These are phyloP conservation scores for Lepidocolaptes lacrymiger DNA, from an alignment of 2,797 vertebrate genomes.

Conservation along the genomic window DNA sequence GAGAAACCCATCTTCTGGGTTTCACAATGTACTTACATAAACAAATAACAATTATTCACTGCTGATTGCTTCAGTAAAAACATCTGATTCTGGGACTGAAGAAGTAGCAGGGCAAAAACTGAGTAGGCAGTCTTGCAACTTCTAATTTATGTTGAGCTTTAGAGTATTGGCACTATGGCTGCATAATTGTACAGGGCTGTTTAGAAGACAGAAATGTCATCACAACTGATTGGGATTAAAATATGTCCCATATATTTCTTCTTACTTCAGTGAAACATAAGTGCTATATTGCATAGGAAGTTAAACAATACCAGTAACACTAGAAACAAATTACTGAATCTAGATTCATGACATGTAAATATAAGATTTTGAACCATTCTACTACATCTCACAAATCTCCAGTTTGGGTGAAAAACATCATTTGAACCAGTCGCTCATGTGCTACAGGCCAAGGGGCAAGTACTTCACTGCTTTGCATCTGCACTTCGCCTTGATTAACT, in stretches of 20 bases:
- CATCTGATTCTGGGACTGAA: not conserved
- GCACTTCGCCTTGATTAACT: not conserved
- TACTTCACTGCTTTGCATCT: not conserved
- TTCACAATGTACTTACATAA: not conserved
- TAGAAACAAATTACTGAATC: not conserved
- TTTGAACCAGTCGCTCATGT: fast-evolving
- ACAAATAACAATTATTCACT: not conserved
- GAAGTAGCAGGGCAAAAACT: not conserved
- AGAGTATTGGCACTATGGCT: not conserved
- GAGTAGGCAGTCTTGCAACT: not conserved
- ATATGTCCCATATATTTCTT: not conserved
- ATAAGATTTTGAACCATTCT: not conserved
- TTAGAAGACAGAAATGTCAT: not conserved
- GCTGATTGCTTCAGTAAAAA: not conserved
- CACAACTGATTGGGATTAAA: not conserved
- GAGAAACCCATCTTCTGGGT: not conserved
- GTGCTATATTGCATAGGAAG: not conserved
- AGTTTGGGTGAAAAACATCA: not conserved
- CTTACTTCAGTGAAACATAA: not conserved
- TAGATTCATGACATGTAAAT: not conserved
- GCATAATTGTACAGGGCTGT: not conserved
- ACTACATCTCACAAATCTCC: not conserved
- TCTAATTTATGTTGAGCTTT: not conserved
- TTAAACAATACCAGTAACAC: not conserved
- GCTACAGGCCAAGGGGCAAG: not conserved